Evolutionary conservation across 2,888 invertebrate genomes (phyloP).

Genomic region (Mythimna loreyi): DNA sequence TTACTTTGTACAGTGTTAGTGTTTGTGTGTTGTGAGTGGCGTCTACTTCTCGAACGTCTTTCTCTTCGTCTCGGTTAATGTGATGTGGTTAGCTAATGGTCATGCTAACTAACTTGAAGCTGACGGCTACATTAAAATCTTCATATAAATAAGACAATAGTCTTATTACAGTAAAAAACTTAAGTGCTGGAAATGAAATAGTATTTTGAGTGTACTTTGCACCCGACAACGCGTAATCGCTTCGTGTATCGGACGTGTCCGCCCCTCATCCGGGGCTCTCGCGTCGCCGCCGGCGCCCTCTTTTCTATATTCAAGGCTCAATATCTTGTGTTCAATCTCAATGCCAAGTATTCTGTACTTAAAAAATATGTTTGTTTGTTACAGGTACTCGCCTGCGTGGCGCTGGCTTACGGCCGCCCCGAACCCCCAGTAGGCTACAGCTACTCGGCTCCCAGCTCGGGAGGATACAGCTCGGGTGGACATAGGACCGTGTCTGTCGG

Average conservation of each 20-base stretch:
- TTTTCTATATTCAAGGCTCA: constrained; percentile 3
- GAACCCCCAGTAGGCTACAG: constrained; percentile 89
- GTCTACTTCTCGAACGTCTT: constrained; percentile 29
- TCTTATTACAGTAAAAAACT: not conserved
- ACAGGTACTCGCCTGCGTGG: constrained; percentile 88
- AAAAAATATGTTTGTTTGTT: constrained; percentile 65
- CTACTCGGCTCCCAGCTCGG: constrained; percentile 82
- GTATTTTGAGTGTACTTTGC: constrained; percentile 6
- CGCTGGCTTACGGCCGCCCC: constrained; percentile 86
- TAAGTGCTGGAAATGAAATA: constrained; percentile 21
- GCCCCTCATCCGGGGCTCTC: not conserved
- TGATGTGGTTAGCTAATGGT: constrained; percentile 36
- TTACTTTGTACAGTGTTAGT: constrained; percentile 39
- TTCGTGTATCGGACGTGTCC: constrained; percentile 13
- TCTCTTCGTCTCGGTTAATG: constrained; percentile 36
- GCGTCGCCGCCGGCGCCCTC: not conserved
- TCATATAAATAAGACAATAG: not conserved
- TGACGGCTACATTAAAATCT: constrained; percentile 15
- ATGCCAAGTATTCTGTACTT: constrained; percentile 1
- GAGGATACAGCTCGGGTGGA: constrained; percentile 71
- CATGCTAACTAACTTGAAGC: constrained; percentile 30
- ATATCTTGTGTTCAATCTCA: constrained; percentile 9
- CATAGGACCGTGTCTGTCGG: constrained; percentile 59
- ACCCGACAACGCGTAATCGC: constrained; percentile 6
- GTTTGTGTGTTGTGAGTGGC: constrained; percentile 16